phyloP scores from a whole-genome alignment of 1,140 invertebrate genomes.

The Maniola jurtina region DNA sequence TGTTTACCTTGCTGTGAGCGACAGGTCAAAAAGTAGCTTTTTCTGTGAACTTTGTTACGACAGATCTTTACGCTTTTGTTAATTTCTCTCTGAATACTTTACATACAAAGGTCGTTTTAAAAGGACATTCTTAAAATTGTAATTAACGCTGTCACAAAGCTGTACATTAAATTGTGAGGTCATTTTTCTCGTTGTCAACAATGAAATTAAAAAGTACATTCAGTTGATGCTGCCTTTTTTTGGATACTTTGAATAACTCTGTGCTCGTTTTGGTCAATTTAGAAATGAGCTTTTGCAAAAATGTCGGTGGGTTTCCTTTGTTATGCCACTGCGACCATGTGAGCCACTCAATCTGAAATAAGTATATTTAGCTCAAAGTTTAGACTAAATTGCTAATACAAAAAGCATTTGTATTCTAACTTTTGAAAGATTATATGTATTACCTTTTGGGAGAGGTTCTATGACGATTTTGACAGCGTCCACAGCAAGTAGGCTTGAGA shows the following conservation, averaged over 20 bases:
- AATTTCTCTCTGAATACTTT: constrained; percentile 7
- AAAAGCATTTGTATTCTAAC: background rate
- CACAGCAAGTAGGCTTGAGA: constrained; percentile 49
- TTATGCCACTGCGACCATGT: too few relatives aligned
- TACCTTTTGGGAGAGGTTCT: constrained; percentile 74
- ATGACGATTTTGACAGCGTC: constrained; percentile 68
- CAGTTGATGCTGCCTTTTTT: too few relatives aligned
- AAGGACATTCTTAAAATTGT: background rate
- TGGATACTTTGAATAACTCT: too few relatives aligned
- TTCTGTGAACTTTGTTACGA: constrained; percentile 25
- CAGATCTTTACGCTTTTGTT: constrained; percentile 14
- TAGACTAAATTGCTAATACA: background rate
- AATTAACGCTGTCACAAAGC: constrained; percentile 1
- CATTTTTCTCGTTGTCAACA: background rate
- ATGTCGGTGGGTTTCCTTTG: too few relatives aligned
- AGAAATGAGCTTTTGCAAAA: too few relatives aligned
- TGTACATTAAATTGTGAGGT: background rate
- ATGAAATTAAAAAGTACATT: too few relatives aligned
- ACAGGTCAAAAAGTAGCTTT: constrained; percentile 56
- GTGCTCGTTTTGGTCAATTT: too few relatives aligned
- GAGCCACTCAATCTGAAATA: background rate
- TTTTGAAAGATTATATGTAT: constrained; percentile 11
- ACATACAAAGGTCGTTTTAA: constrained; percentile 7
- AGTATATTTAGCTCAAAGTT: background rate
- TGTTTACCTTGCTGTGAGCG: constrained; percentile 66